Evolutionary conservation across 1,140 invertebrate genomes (phyloP).

Genomic region (Zaprionus nigranus): DNA sequence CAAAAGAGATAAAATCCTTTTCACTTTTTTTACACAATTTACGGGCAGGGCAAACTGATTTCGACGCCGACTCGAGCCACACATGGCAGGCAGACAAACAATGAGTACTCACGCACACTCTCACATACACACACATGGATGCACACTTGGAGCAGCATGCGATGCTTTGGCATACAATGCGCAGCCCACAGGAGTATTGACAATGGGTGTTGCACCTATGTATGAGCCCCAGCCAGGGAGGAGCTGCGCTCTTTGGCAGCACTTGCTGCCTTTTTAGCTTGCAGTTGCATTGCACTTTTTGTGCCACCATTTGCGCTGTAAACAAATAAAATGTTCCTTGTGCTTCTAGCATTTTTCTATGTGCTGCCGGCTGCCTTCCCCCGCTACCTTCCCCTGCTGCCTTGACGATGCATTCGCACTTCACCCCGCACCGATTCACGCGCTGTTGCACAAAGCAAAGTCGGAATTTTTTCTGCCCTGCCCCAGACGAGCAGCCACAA

Average conservation of each 20-base stretch:
- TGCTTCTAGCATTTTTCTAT: slow-evolving; percentile 30
- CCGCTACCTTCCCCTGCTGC: slow-evolving; percentile 21
- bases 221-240: slow-evolving; percentile 11
- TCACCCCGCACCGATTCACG: slow-evolving; percentile 61
- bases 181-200: slow-evolving; percentile 54
- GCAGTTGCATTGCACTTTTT: slow-evolving; percentile 73
- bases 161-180: slow-evolving; percentile 26
- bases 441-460: slow-evolving; percentile 78
- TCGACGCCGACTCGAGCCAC: slow-evolving; percentile 20
- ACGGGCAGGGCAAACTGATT: slow-evolving; percentile 44
- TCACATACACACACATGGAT: slow-evolving; percentile 6
- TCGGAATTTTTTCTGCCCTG: slow-evolving; percentile 53
- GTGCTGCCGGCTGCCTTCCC: background rate
- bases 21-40: slow-evolving; percentile 62
- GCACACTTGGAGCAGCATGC: slow-evolving; percentile 14
- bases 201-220: slow-evolving; percentile 64
- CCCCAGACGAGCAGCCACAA: slow-evolving; percentile 44
- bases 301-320: slow-evolving; percentile 62
- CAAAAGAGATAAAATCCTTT: slow-evolving; percentile 53
- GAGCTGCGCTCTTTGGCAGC: slow-evolving; percentile 34
- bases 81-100: slow-evolving; percentile 53
- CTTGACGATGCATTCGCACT: slow-evolving; percentile 71
- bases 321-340: slow-evolving; percentile 69
- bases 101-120: slow-evolving; percentile 34
- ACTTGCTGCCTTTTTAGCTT: slow-evolving; percentile 42